Base-by-base conservation (phyloP, 2,888 invertebrate species). In the Microctonus brassicae region DNA sequence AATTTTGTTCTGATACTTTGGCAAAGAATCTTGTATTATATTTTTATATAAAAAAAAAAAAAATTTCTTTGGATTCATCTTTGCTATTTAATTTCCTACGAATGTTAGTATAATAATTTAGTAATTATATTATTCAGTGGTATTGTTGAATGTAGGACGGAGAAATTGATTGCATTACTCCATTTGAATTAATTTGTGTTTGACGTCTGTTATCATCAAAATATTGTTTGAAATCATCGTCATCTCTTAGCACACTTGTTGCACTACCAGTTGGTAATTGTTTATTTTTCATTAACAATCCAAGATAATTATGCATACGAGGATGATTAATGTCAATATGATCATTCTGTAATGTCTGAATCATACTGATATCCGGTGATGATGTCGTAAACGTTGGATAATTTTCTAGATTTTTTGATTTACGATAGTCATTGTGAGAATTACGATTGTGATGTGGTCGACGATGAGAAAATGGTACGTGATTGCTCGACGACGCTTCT, bases 221-320 rank as follows among this genome's bases (percentile, higher is more conserved):
- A 58, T 77, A 79, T 42, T 82, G 75, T 5, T 74, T 73, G 9
- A 80, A 39, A 4, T 83, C 81, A 20, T 79, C 80, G 20, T 76
- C 72, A n/a, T 83, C 76, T 2, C 73, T 77, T n/a, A 80, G 78
- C 13, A 77, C 76, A 42, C 61, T 61, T 22, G 69, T 82, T 5
- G 76, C 76, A 2, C 73, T n/a, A 1, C 65, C 72, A 1, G 22
- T 20, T 0, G 87, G 87, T 2, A 87, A 66, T 26, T 83, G 83
- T 34, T 84, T 85, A 64, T 84, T 86, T 69, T 87, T 87, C 85
- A 86, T 87, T n/a, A 86, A 63, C 1, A 86, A 65, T 1, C 86
- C 85, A 3, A 86, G 67, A 2, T 85, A 77, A 74, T 87, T 87
- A 60, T 87, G 87, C 62, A 80, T 82, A 70, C 84, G 79, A 0